Base-by-base conservation (phyloP, 1,140 invertebrate genomes). In the Armadillidium nasatum region DNA sequence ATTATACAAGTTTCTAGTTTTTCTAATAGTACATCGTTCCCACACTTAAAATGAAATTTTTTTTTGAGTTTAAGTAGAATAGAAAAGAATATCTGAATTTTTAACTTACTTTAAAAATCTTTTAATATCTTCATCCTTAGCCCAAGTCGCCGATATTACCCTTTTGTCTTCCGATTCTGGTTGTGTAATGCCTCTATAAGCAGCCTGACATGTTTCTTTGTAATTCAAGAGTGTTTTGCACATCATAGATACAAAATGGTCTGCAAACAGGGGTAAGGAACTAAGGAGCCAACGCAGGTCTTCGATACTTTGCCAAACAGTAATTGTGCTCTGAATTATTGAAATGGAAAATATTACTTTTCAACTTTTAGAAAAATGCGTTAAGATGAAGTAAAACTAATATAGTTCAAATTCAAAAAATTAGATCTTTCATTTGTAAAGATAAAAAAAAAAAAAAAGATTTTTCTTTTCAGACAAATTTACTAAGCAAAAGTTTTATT, bases 81-180 rank as follows among this genome's bases (percentile, higher is more conserved):
- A 33, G 33, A 33, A 33, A 33, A 3, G 33, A 33, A 33, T 33
- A 33, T 33, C 33, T 33, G 33, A 33, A 33, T 33, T 33, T 33
- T 33, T 33, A 33, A 75, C 83, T 83, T 87, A 91, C 89, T 93
- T 93, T 77, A 94, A 88, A 85, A 96, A 94, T 78, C 94, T 86
- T 84, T 90, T 94, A 74, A 98, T 97, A 84, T 98, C 95, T 80
- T 95, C 93, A 85, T 98, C 95, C 80, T 94, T 94, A 0, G 95
- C 88, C 95, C 95, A 97, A 43, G 91, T 90, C 7, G 94, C 92
- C 82, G 93, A 95, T 76, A 94, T 91, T 45, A 95, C 90, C 72
- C 90, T 85, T 81, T 90, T 90, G 81, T 94, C 92, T 82, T 93
- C 91, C 0, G 89, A 88, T 79, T 92, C 91, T n/a, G 91, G 89